Conservation (phyloP, 2,888 invertebrate genomes). For the Nemoura dubitans region DNA sequence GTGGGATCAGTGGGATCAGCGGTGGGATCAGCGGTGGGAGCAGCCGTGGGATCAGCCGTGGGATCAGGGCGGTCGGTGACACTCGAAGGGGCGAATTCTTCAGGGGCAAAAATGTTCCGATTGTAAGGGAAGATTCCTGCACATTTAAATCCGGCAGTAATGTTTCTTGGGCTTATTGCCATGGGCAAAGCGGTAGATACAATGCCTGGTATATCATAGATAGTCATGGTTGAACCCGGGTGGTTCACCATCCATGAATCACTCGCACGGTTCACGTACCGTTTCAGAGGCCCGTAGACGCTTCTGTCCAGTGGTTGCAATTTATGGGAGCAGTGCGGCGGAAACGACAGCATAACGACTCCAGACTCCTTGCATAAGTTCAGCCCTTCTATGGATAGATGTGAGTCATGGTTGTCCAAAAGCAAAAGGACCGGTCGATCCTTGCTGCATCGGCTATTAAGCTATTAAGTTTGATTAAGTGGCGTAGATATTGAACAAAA, state of each 20-base stretch:
- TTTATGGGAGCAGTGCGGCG: conserved; percentile 57
- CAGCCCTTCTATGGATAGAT: conserved; percentile 52
- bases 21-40: background rate
- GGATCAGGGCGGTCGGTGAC: conserved; percentile 47
- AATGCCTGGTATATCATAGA: conserved; percentile 51
- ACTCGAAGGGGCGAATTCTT: conserved; percentile 43
- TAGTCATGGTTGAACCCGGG: conserved; percentile 54
- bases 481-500: conserved; percentile 53
- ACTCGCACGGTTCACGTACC: conserved; percentile 52
- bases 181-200: conserved; percentile 46
- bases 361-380: conserved; percentile 56
- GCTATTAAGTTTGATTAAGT: conserved; percentile 50
- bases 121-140: conserved; percentile 53
- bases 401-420: conserved; percentile 54
- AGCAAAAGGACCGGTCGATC: conserved; percentile 52
- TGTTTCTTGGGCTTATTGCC: conserved; percentile 49
- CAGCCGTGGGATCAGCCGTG: conserved; percentile 13
- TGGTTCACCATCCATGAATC: conserved; percentile 55
- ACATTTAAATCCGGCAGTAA: conserved; percentile 49
- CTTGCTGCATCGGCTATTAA: conserved; percentile 49
- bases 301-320: conserved; percentile 56
- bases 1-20: too few relatives aligned
- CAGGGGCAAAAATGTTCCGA: conserved; percentile 50
- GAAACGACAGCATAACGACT: conserved; percentile 55
- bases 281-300: conserved; percentile 56